Percentiles rank a stretch among this genome's conserved stretches.
phyloP scores from a whole-genome alignment of 35 echinoderm and acorn worm genomes.

The Diadema setosum region DNA sequence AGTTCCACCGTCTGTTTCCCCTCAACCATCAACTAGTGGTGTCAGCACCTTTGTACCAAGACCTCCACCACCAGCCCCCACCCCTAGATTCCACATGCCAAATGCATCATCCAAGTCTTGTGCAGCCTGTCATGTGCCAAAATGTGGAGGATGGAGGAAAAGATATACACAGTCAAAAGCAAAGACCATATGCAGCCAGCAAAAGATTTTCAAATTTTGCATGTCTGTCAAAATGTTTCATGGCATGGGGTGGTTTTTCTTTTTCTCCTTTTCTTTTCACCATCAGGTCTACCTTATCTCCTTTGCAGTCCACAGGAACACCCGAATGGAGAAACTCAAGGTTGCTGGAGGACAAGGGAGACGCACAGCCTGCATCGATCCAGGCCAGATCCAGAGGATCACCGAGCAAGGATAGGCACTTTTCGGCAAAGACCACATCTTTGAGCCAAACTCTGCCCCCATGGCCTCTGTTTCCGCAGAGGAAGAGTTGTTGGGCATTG shows the following conservation, averaged over 20 bases:
- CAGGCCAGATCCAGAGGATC: constrained; percentile 49
- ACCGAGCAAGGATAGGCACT: constrained; percentile 49
- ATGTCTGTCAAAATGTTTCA: too few species aligned
- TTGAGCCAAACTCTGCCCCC: constrained; percentile 49
- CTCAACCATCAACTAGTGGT: neutral
- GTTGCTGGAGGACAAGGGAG: constrained; percentile 63
- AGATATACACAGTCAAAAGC: constrained; percentile 33
- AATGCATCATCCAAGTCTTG: constrained; percentile 31
- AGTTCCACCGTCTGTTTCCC: neutral
- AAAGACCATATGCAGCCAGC: neutral
- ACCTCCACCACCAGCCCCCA: constrained; percentile 20
- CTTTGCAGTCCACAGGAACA: constrained; percentile 69
- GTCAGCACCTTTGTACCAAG: neutral
- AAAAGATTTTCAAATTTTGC: constrained; percentile 56
- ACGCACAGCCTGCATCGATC: constrained; percentile 49
- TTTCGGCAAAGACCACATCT: constrained; percentile 52
- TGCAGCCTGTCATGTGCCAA: constrained; percentile 41
- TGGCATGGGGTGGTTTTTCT: too few species aligned
- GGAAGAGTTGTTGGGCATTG: constrained; percentile 51
- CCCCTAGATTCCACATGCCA: neutral
- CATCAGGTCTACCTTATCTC: constrained; percentile 72
- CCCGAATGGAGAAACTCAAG: constrained; percentile 49
- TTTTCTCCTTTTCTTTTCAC: too few species aligned
- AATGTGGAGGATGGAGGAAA: constrained; percentile 44
- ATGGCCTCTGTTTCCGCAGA: constrained; percentile 28